phyloP scores from a whole-genome alignment of 2,888 invertebrate species.

The Notodonta ziczac region DNA sequence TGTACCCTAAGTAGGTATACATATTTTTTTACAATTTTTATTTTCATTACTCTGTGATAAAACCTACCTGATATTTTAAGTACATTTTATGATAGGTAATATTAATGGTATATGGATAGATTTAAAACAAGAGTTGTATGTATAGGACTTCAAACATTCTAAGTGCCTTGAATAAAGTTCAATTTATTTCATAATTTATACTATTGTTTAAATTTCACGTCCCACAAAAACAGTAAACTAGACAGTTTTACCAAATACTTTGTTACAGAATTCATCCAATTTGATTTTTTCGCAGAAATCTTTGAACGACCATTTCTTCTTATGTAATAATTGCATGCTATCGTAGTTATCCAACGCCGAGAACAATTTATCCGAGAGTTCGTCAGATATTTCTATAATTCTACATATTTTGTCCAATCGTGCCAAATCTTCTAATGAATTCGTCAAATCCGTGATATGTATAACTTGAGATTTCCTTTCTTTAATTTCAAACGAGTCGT shows the following conservation, averaged over 20 bases:
- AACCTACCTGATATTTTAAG: background rate
- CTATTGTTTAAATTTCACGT: slow-evolving; percentile 28
- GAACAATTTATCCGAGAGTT: slow-evolving; percentile 71
- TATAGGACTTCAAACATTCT: slow-evolving; percentile 26
- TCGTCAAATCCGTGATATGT: slow-evolving; percentile 65
- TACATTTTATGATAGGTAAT: background rate
- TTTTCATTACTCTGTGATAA: background rate
- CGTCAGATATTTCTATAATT: slow-evolving; percentile 80
- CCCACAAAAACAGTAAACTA: slow-evolving; percentile 13
- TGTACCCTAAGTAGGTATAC: too few relatives aligned
- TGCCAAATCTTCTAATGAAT: slow-evolving; percentile 68
- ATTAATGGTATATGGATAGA: background rate
- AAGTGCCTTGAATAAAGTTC: slow-evolving; percentile 41
- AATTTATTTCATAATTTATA: slow-evolving; percentile 29
- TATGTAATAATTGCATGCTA: slow-evolving; percentile 16
- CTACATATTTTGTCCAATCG: slow-evolving; percentile 74
- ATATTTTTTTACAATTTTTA: background rate
- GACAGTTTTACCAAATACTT: slow-evolving; percentile 58
- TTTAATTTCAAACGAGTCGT: slow-evolving; percentile 65
- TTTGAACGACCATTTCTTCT: slow-evolving; percentile 72
- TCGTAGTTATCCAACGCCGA: slow-evolving; percentile 50
- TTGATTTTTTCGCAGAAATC: slow-evolving; percentile 73
- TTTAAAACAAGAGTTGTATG: slow-evolving; percentile 19
- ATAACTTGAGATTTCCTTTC: slow-evolving; percentile 71
- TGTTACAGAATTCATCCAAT: slow-evolving; percentile 74